Conservation (phyloP, 2,113 vertebrate genomes). For the Platysteira castanea region DNA sequence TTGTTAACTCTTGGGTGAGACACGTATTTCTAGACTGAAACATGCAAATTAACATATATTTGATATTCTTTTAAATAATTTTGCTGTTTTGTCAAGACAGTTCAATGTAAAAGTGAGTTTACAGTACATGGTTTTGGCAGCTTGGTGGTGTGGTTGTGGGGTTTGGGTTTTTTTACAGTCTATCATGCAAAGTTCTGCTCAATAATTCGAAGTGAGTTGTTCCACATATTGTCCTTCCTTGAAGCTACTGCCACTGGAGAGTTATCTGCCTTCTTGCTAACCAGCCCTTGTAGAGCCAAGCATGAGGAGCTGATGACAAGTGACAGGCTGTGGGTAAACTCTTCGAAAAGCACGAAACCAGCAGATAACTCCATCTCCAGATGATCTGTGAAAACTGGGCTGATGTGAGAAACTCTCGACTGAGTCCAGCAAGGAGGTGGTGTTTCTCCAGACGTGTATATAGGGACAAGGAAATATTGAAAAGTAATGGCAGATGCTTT, state of each 20-base stretch:
- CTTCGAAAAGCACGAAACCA: constrained; percentile 17
- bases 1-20: background rate
- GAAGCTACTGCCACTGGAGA: background rate
- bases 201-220: background rate
- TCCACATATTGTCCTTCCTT: background rate
- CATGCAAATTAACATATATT: background rate
- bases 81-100: background rate
- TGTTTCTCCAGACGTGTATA: background rate
- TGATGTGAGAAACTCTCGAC: background rate
- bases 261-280: background rate
- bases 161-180: background rate
- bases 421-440: background rate
- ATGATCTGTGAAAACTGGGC: constrained; percentile 29
- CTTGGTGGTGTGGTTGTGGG: background rate
- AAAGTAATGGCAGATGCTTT: background rate
- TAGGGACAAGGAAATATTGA: background rate
- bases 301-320: background rate
- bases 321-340: background rate
- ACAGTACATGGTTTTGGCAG: background rate
- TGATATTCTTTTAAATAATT: background rate
- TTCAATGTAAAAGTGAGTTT: background rate
- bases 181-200: background rate
- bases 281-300: background rate
- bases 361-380: constrained; percentile 21
- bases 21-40: background rate